phyloP scores from a whole-genome alignment of 2,888 invertebrate genomes.

The Opisthograptis luteolata region DNA sequence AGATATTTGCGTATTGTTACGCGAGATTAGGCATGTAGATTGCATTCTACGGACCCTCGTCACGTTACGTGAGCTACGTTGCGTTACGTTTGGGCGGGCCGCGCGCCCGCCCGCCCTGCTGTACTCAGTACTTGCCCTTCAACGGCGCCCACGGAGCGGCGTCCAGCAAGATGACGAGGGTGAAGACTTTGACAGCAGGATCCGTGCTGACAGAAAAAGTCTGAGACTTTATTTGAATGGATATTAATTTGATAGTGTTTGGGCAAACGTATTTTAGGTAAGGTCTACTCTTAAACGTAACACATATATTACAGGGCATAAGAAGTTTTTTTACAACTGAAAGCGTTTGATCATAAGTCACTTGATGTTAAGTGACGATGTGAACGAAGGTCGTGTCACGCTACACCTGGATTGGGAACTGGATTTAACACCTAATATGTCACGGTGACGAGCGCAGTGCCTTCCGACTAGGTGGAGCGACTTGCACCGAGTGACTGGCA shows the following conservation, averaged over 20 bases:
- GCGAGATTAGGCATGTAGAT: constrained; percentile 22
- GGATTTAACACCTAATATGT: no score
- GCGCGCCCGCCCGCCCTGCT: neutral
- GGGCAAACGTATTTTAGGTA: neutral
- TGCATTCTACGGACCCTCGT: constrained; percentile 21
- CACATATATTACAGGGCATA: no score
- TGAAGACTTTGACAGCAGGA: constrained; percentile 1
- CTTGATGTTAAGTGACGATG: no score
- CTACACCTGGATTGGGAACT: no score
- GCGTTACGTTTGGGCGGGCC: constrained; percentile 9
- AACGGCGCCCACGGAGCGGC: neutral
- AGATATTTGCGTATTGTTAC: constrained; percentile 19
- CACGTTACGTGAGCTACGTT: constrained; percentile 15
- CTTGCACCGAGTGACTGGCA: no score
- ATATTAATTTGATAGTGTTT: constrained; percentile 2
- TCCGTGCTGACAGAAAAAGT: constrained; percentile 12
- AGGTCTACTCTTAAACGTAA: neutral
- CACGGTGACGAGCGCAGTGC: no score
- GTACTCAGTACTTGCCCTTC: neutral
- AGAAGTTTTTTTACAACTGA: no score
- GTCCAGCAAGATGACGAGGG: constrained; percentile 11
- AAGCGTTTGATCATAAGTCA: no score
- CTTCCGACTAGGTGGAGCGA: no score
- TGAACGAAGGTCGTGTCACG: no score
- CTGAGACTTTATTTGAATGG: neutral